These are phyloP conservation scores for Xyrichtys novacula DNA, from an alignment of 2,797 vertebrate genomes.

Conservation along the genomic window DNA sequence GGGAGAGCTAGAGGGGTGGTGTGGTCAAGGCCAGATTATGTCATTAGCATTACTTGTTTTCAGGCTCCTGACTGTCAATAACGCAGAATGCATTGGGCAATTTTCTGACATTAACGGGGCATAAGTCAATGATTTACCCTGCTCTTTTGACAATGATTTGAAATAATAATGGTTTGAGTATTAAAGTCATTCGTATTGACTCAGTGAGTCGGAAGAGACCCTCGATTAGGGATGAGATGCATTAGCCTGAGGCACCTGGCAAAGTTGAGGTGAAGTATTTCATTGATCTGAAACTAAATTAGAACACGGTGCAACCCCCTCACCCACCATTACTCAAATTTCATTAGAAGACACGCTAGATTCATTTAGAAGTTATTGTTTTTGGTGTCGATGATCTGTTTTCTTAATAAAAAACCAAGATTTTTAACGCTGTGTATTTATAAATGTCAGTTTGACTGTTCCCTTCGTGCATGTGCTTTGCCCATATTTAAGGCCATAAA, in stretches of 20 bases:
- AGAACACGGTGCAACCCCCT: conserved; percentile 50
- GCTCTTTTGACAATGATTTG: conserved; percentile 79
- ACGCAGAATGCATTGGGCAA: conserved; percentile 81
- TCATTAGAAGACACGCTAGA: conserved; percentile 64
- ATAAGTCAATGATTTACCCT: conserved; percentile 79
- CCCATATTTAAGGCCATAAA: conserved; percentile 22
- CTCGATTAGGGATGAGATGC: conserved; percentile 73
- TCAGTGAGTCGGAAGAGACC: conserved; percentile 69
- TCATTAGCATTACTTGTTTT: conserved; percentile 82
- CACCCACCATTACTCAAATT: conserved; percentile 68
- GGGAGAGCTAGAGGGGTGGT: conserved; percentile 27
- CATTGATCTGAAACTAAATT: conserved; percentile 72
- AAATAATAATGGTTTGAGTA: conserved; percentile 78
- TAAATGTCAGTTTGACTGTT: conserved; percentile 57
- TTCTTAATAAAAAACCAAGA: conserved; percentile 78
- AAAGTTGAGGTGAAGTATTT: conserved; percentile 70
- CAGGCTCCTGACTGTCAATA: conserved; percentile 81
- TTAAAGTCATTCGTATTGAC: conserved; percentile 85
- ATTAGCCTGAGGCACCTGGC: conserved; percentile 64
- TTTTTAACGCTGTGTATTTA: conserved; percentile 65
- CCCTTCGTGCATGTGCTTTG: conserved; percentile 34
- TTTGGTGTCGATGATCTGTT: conserved; percentile 64
- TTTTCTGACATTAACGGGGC: conserved; percentile 77
- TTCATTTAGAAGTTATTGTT: conserved; percentile 72
- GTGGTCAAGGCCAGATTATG: conserved; percentile 80